Evolutionary conservation across 2,888 invertebrate species (phyloP), one percentile per base, ranked within the genome.

Genomic region (Theretra japonica): DNA sequence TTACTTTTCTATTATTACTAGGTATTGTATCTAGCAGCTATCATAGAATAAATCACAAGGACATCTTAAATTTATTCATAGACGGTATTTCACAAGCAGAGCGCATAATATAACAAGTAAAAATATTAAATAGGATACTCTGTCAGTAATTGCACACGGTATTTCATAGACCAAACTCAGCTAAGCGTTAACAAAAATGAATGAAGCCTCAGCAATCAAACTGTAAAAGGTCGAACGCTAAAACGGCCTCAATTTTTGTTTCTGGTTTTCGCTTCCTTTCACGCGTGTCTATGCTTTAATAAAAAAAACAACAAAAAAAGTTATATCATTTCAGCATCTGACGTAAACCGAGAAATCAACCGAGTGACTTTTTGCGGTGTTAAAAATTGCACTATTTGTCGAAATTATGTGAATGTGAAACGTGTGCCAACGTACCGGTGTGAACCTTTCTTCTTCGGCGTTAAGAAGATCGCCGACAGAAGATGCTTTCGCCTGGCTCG

Each of bases 381-480:
- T 30, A n/a, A 53, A 69, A 53, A 53, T 69, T 56, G 25, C 30
- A 65, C 33, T 21, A 56, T 30, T 53, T 56, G 65, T 33, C 33
- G 19, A 62, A 56, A 65, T 71, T 50, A 71, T 50, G 30, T 33
- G 41, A 62, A 53, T 28, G 65, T 65, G 41, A 41, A 62, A 28
- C n/a, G 30, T 48, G 19, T 62, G 60, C 65, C 33, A 74, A 84
- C 92, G 72, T 83, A 94, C 94, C 94, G 89, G 87, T 76, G 91
- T 75, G 72, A 86, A 91, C 73, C 90, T 86, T 73, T 92, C 94
- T 62, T 94, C 94, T 41, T 93, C 94, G 62, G 94, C 85, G 71
- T 90, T 94, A 2, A 95, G 87, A 68, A 95, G 91, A 81, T 94
- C 94, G 1, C 94, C 95, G 1, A 94, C 95, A 19, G 95, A 95